Percentiles rank a stretch among this genome's conserved stretches.
Evolutionary conservation across 1,140 invertebrate genomes (phyloP).

Genomic region (Drusus annulatus): DNA sequence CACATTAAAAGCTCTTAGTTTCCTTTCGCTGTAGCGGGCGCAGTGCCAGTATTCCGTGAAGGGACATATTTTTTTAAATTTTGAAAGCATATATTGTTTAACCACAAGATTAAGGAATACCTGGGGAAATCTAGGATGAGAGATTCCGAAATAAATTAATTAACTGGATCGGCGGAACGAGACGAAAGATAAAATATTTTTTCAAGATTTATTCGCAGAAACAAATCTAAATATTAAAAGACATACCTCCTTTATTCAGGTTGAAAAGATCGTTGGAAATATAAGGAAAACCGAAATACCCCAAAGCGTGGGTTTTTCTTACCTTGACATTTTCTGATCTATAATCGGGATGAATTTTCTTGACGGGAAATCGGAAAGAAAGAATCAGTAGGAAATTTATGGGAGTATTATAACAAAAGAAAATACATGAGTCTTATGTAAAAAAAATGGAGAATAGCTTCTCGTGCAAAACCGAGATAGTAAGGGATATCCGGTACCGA

Average conservation of each 20-base stretch:
- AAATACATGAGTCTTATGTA: background rate
- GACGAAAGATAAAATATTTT: no score
- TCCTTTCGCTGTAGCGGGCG: slow-evolving; percentile 18
- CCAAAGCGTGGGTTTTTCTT: no score
- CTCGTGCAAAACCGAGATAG: slow-evolving; percentile 31
- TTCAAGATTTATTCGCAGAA: no score
- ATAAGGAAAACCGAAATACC: no score
- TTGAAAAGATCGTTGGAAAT: no score
- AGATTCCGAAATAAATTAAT: no score
- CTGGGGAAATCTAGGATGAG: background rate
- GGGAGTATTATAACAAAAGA: background rate
- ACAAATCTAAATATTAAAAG: no score
- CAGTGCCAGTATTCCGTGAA: slow-evolving; percentile 11
- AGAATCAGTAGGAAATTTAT: slow-evolving; percentile 24
- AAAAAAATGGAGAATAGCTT: slow-evolving; percentile 25
- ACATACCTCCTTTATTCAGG: no score
- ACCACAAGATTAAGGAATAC: background rate
- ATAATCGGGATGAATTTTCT: background rate
- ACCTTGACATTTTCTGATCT: background rate
- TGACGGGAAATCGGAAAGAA: background rate
- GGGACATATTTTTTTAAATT: slow-evolving; percentile 6
- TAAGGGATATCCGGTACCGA: slow-evolving; percentile 37
- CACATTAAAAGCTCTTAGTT: slow-evolving; percentile 36
- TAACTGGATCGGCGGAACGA: no score
- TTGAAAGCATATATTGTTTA: background rate